Evolutionary conservation across 2,113 vertebrate species (phyloP), one percentile per base, ranked within the genome.

Genomic region (Phrynosoma blainvillii): DNA sequence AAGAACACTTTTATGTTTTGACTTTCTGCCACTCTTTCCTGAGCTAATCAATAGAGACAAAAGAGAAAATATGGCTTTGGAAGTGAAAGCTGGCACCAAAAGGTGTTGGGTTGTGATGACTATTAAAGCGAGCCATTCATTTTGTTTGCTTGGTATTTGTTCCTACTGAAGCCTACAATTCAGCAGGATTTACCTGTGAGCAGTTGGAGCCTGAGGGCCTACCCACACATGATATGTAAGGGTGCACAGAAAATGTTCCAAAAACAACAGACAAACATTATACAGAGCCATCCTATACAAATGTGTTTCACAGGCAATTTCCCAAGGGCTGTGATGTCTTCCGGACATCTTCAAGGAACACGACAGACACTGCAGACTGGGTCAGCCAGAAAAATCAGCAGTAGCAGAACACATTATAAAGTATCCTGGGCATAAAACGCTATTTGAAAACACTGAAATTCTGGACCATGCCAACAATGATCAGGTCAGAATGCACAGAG

Each of bases 151-250:
- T 92, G 20, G 47, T 42, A 13, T 18, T 59, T 16, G 52, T 93
- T 91, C 93, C 88, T 91, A 59, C 91, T 87, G 90, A 91, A 90
- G 88, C 88, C 90, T 93, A 93, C 93, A 93, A 90, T 90, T 85
- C 90, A 92, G 93, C 93, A 93, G 91, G 90, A 93, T 92, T 95
- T 92, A 93, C 93, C 92, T 93, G 92, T 90, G 94, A 88, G 4
- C 85, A 82, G 79, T 1, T 86, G 87, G 92, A 93, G 91, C 93
- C 93, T 93, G 93, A 94, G 90, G 18, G 14, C 47, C 65, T 16
- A 36, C 32, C 21, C 2, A 54, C 68, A 21, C 47, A 47, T 52
- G 16, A 52, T 21, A 4, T 71, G 40, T 4, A 21, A 12, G 66
- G 16, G 36, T 25, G 62, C 10, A 18, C 18, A 32, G 56, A 62